Conservation (phyloP, 2,797 vertebrate genomes). For the Lepus oiostolus region DNA sequence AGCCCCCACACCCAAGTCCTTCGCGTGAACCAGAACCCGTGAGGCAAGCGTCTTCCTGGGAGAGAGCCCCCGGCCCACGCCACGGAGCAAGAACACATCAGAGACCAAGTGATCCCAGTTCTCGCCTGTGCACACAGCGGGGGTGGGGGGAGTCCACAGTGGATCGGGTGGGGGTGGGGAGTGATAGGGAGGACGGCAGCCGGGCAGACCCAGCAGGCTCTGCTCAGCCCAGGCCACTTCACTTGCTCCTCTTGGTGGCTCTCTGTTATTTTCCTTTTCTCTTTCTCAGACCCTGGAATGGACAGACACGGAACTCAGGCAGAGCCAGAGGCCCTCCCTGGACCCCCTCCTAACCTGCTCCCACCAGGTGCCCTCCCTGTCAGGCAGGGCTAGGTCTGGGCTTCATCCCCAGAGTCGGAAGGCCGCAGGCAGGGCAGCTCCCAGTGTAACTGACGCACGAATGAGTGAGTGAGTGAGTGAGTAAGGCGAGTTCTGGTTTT, state of each 20-base stretch:
- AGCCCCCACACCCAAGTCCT: background rate
- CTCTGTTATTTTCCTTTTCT: too few relatives aligned
- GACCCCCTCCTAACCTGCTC: background rate
- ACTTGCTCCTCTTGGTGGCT: background rate
- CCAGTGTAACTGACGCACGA: background rate
- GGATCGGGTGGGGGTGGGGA: too few relatives aligned
- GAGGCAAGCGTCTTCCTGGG: background rate
- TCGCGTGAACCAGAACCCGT: background rate
- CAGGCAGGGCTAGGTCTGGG: background rate
- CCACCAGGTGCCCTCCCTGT: background rate
- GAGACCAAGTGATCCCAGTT: fast-evolving
- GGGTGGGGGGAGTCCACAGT: too few relatives aligned
- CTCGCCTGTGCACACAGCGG: background rate
- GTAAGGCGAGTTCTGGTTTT: background rate
- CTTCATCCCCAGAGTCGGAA: background rate
- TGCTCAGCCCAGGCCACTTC: fast-evolving
- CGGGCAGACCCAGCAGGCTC: background rate
- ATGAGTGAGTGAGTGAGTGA: background rate
- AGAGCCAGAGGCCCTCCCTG: background rate
- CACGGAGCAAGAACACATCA: fast-evolving
- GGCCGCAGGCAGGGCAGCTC: background rate
- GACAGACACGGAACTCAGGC: too few relatives aligned
- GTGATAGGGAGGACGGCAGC: too few relatives aligned
- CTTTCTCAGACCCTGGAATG: too few relatives aligned
- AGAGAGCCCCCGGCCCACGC: background rate